Percentiles rank a stretch among this genome's conserved stretches.
phyloP scores from a whole-genome alignment of 1,140 invertebrate genomes.

The Neuroterus valhalla region DNA sequence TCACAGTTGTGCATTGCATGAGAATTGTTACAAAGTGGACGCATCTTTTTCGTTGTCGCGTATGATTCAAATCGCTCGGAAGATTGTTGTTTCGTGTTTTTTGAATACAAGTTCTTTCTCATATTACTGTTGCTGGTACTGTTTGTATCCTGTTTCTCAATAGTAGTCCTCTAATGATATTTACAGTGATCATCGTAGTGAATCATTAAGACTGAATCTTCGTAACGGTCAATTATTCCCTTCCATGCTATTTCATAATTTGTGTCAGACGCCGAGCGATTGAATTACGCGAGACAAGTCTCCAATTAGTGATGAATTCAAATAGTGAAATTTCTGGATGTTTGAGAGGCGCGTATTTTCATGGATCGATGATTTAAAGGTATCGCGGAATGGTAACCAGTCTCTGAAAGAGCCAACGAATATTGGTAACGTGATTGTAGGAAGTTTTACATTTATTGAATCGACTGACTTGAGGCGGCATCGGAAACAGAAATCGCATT shows the following conservation, averaged over 20 bases:
- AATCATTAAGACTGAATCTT: slow-evolving; percentile 18
- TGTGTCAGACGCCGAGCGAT: slow-evolving; percentile 23
- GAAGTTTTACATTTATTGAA: not conserved
- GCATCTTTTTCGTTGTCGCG: not conserved
- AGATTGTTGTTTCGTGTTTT: not conserved
- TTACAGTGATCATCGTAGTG: slow-evolving; percentile 24
- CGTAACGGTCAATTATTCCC: slow-evolving; percentile 31
- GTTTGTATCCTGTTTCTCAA: not conserved
- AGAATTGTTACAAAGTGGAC: not conserved
- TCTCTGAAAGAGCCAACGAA: slow-evolving; percentile 25
- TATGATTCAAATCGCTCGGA: not conserved
- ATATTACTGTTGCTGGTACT: no score
- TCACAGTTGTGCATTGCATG: slow-evolving; percentile 6
- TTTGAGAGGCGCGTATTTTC: no score
- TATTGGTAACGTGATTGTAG: slow-evolving; percentile 26
- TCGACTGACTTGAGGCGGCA: not conserved
- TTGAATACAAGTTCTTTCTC: not conserved
- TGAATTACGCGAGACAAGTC: slow-evolving; percentile 15
- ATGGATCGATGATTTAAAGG: no score
- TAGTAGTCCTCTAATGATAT: slow-evolving; percentile 2
- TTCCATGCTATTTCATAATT: slow-evolving; percentile 33
- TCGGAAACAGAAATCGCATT: not conserved
- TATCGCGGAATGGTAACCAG: slow-evolving; percentile 29
- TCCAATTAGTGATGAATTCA: slow-evolving; percentile 8
- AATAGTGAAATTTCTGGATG: no score